Conservation (phyloP, 2,113 vertebrate genomes). For the Xenus cinereus region DNA sequence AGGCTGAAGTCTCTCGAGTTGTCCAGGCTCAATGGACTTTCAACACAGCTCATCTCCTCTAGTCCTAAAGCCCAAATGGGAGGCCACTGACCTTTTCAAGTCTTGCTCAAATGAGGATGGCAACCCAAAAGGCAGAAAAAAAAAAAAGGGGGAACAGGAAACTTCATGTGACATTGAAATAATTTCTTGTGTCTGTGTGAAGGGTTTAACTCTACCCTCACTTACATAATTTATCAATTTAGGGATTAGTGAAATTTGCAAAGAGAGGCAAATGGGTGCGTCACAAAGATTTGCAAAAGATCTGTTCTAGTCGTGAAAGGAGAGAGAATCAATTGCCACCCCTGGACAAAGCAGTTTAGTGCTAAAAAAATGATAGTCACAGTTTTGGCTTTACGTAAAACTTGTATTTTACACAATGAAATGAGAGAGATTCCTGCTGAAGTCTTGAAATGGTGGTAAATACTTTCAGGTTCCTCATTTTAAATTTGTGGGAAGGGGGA, state of each 20-base stretch:
- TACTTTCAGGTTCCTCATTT: not conserved
- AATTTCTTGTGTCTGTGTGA: rapidly evolving
- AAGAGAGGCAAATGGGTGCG: not conserved
- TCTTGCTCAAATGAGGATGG: slow-evolving; percentile 15
- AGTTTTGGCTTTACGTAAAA: not conserved
- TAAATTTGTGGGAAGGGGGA: not conserved
- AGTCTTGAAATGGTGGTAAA: not conserved
- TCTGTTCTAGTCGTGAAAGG: not conserved
- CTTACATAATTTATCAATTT: not conserved
- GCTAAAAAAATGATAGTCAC: not conserved
- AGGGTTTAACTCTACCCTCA: not conserved
- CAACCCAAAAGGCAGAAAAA: not conserved
- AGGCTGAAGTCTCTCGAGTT: not conserved
- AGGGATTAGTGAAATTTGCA: not conserved
- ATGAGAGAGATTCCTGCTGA: not conserved
- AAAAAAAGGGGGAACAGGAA: not conserved
- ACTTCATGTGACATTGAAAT: not conserved
- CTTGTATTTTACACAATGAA: not conserved
- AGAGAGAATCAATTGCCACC: not conserved
- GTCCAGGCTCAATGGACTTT: slow-evolving; percentile 28
- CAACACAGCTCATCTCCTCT: slow-evolving; percentile 26
- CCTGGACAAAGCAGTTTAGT: not conserved
- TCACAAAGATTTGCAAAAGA: not conserved
- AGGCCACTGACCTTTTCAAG: slow-evolving; percentile 40
- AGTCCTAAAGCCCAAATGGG: not conserved